Conservation (phyloP, 1,140 invertebrate genomes). For the Spodoptera litura region DNA sequence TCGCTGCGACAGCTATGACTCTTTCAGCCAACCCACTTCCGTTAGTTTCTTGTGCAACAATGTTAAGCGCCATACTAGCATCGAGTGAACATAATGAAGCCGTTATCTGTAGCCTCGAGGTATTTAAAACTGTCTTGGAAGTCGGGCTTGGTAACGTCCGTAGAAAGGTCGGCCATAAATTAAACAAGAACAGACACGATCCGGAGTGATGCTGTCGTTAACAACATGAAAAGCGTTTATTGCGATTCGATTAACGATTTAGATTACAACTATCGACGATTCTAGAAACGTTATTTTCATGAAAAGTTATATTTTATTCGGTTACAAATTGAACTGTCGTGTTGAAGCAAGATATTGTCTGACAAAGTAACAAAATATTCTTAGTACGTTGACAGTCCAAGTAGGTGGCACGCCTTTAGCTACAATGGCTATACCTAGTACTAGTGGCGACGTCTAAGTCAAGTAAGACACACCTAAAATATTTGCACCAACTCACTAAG, state of each 20-base stretch:
- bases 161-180: conserved; percentile 35
- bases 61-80: conserved; percentile 13
- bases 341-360: not conserved
- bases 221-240: conserved; percentile 2
- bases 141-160: conserved; percentile 14
- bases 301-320: not conserved
- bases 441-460: conserved; percentile 19
- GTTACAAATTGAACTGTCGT: not conserved
- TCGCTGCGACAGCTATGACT: conserved; percentile 26
- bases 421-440: not conserved
- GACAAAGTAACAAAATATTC: conserved; percentile 5
- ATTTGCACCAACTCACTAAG: conserved; percentile 42
- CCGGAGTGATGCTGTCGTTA: not conserved
- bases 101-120: conserved; percentile 41
- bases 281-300: not conserved
- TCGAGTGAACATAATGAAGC: conserved; percentile 29
- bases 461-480: conserved; percentile 51
- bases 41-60: conserved; percentile 42
- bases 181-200: conserved; percentile 18
- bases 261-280: not conserved
- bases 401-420: not conserved
- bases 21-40: conserved; percentile 40
- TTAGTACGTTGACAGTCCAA: conserved; percentile 1
- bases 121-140: conserved; percentile 34
- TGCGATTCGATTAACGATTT: not conserved